Evolutionary conservation across 2,888 invertebrate genomes (phyloP).

Genomic region (Perizoma affinitatum): DNA sequence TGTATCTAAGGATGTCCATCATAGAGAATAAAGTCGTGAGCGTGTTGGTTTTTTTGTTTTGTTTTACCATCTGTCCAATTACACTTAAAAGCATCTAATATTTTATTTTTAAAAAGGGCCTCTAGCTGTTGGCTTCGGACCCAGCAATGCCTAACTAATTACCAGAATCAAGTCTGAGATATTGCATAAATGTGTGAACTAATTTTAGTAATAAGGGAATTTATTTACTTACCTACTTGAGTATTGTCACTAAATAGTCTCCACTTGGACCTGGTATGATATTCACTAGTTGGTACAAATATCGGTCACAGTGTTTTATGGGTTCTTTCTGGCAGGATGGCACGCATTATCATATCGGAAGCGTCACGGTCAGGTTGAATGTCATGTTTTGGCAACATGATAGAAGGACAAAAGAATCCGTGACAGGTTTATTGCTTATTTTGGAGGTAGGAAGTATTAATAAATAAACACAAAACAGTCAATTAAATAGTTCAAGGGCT

Average conservation of each 20-base stretch:
- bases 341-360: conserved; percentile 44
- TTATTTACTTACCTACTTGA: neutral
- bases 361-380: conserved; percentile 48
- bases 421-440: conserved; percentile 45
- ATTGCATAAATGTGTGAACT: no score
- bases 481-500: no score
- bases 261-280: neutral
- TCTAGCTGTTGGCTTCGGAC: no score
- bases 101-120: no score
- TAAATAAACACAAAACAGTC: neutral
- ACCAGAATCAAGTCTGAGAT: no score
- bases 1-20: no score
- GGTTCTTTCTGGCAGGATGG: conserved; percentile 24
- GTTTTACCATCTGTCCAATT: no score
- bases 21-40: no score
- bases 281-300: neutral
- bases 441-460: conserved; percentile 9
- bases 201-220: no score
- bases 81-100: no score
- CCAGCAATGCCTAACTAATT: no score
- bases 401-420: conserved; percentile 46
- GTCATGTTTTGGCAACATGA: conserved; percentile 49
- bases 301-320: conserved; percentile 16
- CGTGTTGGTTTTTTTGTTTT: no score
- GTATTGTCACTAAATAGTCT: neutral